Evolutionary conservation across 1,140 invertebrate genomes (phyloP).

Genomic region (roundworm (Caenorhabditis elegans)): DNA sequence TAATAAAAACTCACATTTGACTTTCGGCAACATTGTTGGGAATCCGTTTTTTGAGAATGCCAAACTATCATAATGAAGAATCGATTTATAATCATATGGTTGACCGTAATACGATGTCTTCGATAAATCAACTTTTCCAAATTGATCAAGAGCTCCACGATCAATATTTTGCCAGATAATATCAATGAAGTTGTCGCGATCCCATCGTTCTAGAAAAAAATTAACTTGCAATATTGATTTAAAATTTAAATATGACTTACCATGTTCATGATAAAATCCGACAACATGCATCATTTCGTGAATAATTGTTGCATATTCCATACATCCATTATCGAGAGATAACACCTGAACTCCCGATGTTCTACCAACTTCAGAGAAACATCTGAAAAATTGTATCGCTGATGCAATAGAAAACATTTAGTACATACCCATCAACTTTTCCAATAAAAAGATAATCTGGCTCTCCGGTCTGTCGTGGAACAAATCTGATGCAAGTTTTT

Average conservation of each 20-base stretch:
- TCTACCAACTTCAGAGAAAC: constrained; percentile 65
- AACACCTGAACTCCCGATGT: constrained; percentile 65
- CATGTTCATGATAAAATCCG: constrained; percentile 65
- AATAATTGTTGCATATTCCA: constrained; percentile 66
- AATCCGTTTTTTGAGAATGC: constrained; percentile 66
- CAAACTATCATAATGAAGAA: constrained; percentile 66
- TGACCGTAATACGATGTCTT: constrained; percentile 66
- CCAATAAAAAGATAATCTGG: constrained; percentile 66
- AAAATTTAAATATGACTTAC: background rate
- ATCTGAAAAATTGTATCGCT: constrained; percentile 46
- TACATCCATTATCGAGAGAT: constrained; percentile 65
- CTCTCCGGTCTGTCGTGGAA: constrained; percentile 58
- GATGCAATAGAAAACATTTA: no score
- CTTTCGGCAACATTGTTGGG: constrained; percentile 66
- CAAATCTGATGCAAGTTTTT: constrained; percentile 64
- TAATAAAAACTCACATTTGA: constrained; percentile 51
- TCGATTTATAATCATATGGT: constrained; percentile 63
- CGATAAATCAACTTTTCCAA: constrained; percentile 62
- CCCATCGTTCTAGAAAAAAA: constrained; percentile 59
- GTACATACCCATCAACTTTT: constrained; percentile 64
- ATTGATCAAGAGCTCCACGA: constrained; percentile 60
- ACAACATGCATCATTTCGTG: constrained; percentile 66
- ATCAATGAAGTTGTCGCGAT: constrained; percentile 63
- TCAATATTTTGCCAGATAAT: constrained; percentile 67
- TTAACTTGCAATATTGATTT: background rate